Percentiles rank a stretch among this genome's conserved stretches.
Evolutionary conservation across 35 echinoderm and acorn worm species (phyloP).

Genomic region (Ophioderma brevispina): DNA sequence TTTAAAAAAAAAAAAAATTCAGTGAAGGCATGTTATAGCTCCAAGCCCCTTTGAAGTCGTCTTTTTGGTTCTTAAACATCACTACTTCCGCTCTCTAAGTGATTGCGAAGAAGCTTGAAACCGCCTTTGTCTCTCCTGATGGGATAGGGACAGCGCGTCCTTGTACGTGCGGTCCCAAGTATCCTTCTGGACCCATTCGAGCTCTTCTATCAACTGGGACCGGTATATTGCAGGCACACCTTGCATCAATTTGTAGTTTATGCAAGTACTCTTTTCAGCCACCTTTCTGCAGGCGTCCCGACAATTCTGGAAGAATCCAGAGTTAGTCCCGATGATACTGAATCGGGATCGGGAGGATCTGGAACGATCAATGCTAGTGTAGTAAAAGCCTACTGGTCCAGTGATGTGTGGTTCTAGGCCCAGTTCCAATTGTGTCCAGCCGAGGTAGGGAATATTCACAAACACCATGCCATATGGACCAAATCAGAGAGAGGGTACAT

Average conservation of each 20-base stretch:
- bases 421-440: constrained; percentile 32
- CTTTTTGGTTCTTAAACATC: not conserved
- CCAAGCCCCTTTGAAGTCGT: not conserved
- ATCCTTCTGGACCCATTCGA: not conserved
- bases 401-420: constrained; percentile 11
- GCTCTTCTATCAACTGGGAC: not conserved
- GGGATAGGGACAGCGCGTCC: not conserved
- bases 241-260: not conserved
- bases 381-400: not conserved
- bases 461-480: constrained; percentile 67
- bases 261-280: not conserved
- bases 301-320: constrained; percentile 43
- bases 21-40: too few relatives aligned
- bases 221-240: constrained; percentile 26
- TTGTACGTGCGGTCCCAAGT: constrained; percentile 7
- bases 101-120: not conserved
- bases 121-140: not conserved
- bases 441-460: constrained; percentile 57
- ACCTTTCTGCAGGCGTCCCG: constrained; percentile 15
- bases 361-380: constrained; percentile 53
- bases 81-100: not conserved
- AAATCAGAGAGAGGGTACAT: constrained; percentile 38
- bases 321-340: constrained; percentile 63
- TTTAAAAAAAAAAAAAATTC: too few relatives aligned
- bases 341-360: constrained; percentile 12